phyloP scores from a whole-genome alignment of 1,140 invertebrate species.

The Eufriesea mexicana region DNA sequence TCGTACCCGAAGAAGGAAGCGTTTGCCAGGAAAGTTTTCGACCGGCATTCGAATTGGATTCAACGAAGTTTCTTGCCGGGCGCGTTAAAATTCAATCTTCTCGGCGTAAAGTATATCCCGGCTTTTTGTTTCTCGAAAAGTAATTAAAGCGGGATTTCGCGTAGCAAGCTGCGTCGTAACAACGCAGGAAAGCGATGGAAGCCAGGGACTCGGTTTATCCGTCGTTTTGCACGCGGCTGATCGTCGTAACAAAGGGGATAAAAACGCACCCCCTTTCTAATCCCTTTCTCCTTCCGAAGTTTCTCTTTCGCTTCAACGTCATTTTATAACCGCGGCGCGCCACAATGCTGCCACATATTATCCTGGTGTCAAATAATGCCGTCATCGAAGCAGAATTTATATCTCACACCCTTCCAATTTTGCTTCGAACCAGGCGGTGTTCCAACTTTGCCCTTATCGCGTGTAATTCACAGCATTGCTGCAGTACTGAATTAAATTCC shows the following conservation, averaged over 20 bases:
- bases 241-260: conserved; percentile 57
- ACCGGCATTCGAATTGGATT: conserved; percentile 36
- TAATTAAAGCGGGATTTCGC: conserved; percentile 66
- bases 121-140: conserved; percentile 60
- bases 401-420: conserved; percentile 44
- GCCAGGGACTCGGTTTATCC: conserved; percentile 55
- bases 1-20: background rate
- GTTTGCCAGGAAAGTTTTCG: conserved; percentile 10
- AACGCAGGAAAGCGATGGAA: background rate
- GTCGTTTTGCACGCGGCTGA: conserved; percentile 46
- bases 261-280: conserved; percentile 37
- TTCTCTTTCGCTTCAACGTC: conserved; percentile 40
- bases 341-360: conserved; percentile 60
- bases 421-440: conserved; percentile 41
- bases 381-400: conserved; percentile 62
- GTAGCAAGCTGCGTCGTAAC: conserved; percentile 14
- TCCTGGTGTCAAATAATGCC: conserved; percentile 61
- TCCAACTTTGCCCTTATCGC: conserved; percentile 39
- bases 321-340: conserved; percentile 37
- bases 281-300: conserved; percentile 23
- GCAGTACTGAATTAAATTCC: conserved; percentile 17
- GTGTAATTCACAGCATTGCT: conserved; percentile 54
- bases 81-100: conserved; percentile 68
- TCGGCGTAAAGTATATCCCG: conserved; percentile 43
- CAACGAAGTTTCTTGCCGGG: conserved; percentile 37